Percentiles rank a stretch among this genome's conserved stretches.
Conservation (phyloP, 2,888 invertebrate species). For the Agrochola macilenta region DNA sequence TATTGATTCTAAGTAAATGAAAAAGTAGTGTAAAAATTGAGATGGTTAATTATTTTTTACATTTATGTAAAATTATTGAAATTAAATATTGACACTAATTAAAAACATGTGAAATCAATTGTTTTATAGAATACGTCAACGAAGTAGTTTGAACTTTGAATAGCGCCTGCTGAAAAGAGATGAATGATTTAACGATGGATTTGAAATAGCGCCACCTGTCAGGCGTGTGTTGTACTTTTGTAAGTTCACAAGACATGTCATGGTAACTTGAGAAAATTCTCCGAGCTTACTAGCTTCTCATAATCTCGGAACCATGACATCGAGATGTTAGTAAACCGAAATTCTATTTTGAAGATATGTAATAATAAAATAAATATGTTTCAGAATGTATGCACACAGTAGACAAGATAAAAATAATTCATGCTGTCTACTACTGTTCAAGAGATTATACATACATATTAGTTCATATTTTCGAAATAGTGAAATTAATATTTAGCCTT, state of each 20-base stretch:
- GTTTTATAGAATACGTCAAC: neutral
- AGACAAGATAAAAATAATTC: neutral
- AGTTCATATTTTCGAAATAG: accelerated
- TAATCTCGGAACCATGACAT: neutral
- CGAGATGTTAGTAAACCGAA: neutral
- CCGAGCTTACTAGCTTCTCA: neutral
- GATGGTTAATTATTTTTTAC: neutral
- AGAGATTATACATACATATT: neutral
- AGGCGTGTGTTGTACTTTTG: slow-evolving; percentile 14
- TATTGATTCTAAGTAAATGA: neutral
- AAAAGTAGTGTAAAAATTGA: neutral
- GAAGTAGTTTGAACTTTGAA: neutral
- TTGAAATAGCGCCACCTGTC: slow-evolving; percentile 46
- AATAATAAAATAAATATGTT: too few species aligned
- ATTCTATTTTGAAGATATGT: neutral
- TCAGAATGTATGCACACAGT: neutral
- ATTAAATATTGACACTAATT: neutral
- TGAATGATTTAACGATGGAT: neutral
- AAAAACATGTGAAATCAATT: neutral
- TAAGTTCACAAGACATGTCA: neutral
- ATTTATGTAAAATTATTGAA: neutral
- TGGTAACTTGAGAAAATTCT: neutral
- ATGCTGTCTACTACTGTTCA: too few species aligned
- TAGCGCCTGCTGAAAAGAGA: neutral
- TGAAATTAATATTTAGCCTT: too few species aligned